These are phyloP conservation scores for Neoniphon sammara DNA, from an alignment of 2,797 vertebrate species.

Conservation along the genomic window DNA sequence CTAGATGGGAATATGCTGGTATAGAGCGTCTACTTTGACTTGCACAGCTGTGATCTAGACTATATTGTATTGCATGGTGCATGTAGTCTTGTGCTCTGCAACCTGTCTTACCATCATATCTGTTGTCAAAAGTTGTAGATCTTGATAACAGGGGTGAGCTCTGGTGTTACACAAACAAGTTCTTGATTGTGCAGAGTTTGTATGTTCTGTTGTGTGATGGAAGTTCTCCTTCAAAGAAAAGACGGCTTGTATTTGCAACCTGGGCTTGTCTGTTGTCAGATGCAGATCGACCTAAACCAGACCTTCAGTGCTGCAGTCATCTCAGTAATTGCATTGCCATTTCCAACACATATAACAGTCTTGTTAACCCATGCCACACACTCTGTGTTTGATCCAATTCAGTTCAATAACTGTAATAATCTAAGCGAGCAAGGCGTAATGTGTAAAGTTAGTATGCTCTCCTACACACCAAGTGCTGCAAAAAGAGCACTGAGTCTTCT, in stretches of 20 bases:
- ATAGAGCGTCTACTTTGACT: constrained; percentile 18
- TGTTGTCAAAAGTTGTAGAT: constrained; percentile 19
- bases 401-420: constrained; percentile 42
- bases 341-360: constrained; percentile 56
- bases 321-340: constrained; percentile 75
- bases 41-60: background rate
- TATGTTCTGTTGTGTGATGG: constrained; percentile 37
- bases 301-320: constrained; percentile 58
- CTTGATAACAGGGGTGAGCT: constrained; percentile 24
- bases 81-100: background rate
- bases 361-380: constrained; percentile 56
- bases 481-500: constrained; percentile 43
- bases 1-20: background rate
- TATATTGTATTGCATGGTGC: no score
- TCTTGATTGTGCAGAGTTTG: constrained; percentile 54
- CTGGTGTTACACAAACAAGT: constrained; percentile 45
- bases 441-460: background rate
- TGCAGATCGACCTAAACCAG: constrained; percentile 48
- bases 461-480: constrained; percentile 10
- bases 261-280: constrained; percentile 71
- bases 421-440: constrained; percentile 27
- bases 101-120: background rate
- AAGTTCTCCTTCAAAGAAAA: constrained; percentile 48
- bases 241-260: constrained; percentile 58
- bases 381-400: constrained; percentile 40